phyloP scores from a whole-genome alignment of 1,140 invertebrate genomes.

The Phthorimaea operculella region DNA sequence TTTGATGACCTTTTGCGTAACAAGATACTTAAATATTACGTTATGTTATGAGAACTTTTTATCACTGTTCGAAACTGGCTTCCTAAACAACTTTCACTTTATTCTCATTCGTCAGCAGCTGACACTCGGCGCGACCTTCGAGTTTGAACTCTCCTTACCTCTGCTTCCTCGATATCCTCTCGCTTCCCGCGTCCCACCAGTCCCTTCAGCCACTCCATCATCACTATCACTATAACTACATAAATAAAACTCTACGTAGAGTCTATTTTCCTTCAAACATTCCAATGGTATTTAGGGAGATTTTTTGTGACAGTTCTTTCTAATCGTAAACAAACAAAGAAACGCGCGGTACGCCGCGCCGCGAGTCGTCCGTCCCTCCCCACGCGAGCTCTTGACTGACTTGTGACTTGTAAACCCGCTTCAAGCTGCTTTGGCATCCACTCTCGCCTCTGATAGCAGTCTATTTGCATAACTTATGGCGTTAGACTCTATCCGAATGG shows the following conservation, averaged over 20 bases:
- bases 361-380: neutral
- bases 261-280: neutral
- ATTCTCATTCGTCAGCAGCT: too few relatives aligned
- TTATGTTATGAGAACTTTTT: too few relatives aligned
- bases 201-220: conserved; percentile 16
- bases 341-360: neutral
- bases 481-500: neutral
- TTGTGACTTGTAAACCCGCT: neutral
- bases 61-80: too few relatives aligned
- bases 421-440: neutral
- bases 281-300: neutral
- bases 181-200: neutral
- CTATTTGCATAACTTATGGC: neutral
- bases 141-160: neutral
- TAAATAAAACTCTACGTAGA: neutral
- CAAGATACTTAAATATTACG: too few relatives aligned
- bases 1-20: too few relatives aligned
- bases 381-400: neutral
- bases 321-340: conserved; percentile 1
- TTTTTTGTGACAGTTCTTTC: neutral
- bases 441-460: neutral
- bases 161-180: neutral
- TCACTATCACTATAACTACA: neutral
- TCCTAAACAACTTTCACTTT: too few relatives aligned
- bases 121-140: too few relatives aligned